A percentile compares a stretch with the other conserved stretches of the same genome.
phyloP scores from a whole-genome alignment of 2,797 vertebrate genomes.

The Lacerta agilis region DNA sequence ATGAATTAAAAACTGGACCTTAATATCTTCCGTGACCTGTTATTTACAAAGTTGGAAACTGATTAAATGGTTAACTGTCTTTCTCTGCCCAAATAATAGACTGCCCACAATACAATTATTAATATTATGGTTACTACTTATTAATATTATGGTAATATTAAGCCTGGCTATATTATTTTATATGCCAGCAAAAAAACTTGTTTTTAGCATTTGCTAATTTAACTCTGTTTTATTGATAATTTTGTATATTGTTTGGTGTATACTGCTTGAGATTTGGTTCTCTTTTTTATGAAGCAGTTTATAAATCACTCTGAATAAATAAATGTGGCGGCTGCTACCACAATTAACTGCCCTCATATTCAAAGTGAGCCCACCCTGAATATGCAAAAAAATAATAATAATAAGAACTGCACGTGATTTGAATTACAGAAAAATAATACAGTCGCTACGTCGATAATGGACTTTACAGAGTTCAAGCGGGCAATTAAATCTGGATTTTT shows the following conservation, averaged over 20 bases:
- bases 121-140: too few species aligned
- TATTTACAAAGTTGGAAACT: neutral
- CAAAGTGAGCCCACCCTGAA: neutral
- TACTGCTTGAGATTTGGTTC: neutral
- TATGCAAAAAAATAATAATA: neutral
- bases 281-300: neutral
- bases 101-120: neutral
- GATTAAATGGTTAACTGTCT: neutral
- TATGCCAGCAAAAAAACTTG: too few species aligned
- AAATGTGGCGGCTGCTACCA: too few species aligned
- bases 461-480: neutral
- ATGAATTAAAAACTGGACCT: neutral
- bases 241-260: too few species aligned
- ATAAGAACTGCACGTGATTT: too few species aligned
- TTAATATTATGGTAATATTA: too few species aligned
- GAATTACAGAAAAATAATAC: neutral
- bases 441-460: neutral
- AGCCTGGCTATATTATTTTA: too few species aligned
- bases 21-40: too few species aligned
- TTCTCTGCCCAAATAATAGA: too few species aligned
- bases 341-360: neutral
- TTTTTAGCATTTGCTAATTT: too few species aligned
- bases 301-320: too few species aligned
- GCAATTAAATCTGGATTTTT: neutral
- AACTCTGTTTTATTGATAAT: too few species aligned